Base-by-base conservation (phyloP, 2,888 invertebrate species). In the Laothoe populi region DNA sequence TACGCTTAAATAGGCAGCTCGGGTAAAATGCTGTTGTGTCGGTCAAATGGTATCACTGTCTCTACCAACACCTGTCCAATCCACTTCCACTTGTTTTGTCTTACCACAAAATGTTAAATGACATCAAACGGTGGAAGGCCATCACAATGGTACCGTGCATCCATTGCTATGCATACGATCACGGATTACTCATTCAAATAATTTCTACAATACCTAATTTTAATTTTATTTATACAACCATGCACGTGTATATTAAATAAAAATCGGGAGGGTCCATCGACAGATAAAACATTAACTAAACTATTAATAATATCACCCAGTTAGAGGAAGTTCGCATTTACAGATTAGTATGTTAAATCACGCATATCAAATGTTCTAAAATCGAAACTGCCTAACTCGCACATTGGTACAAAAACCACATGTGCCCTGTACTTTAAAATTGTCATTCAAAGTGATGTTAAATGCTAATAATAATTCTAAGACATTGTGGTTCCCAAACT, bases 1-100 rank as follows among this genome's bases (percentile, higher is more conserved):
- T 75, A 74, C 67, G 76, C 73, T 74, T 77, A 67, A 74, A 73
- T 74, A 79, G 76, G 75, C 77, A 79, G 76, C 80, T 72, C 69
- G 71, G 65, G 69, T 74, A 81, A 75, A 77, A 75, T 77, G 68
- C 73, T 73, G 75, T 75, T 71, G 60, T 63, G 72, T 73, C 68
- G 67, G 78, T 81, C 77, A 79, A 77, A 77, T 69, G 71, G 70
- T 62, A 68, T 72, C 71, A 70, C 74, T 67, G 26, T 59, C 67
- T 67, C 70, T 62, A 65, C 73, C 44, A 66, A 70, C 70, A 71
- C 72, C 70, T 61, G 71, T 53, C 53, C 19, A 11, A 23, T 46
- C 46, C 3, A 45, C 19, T 44, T 19, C 44, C 19, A 7, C 13
- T 24, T 5, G n/a, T 26, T 3, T n/a, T n/a, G 24, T 26, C 5